Evolutionary conservation across 2,888 invertebrate species (phyloP), one percentile per base, ranked within the genome.

Genomic region (Andricus quercusramuli): DNA sequence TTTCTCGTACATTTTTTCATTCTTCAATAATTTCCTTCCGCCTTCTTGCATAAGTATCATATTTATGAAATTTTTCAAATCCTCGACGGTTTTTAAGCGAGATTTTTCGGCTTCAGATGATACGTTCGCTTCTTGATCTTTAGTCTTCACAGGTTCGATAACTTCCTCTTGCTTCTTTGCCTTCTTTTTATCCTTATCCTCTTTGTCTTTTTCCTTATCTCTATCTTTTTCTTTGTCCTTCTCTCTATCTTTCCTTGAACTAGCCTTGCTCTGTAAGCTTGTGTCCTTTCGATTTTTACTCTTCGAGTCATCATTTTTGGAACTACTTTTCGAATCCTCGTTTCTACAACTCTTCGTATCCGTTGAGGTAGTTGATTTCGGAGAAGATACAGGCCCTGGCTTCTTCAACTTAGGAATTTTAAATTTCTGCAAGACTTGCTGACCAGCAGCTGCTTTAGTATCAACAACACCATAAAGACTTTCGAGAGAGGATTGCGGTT

Each of bases 351-450:
- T 78, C 8, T 77, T 67, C 22, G 20, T 44, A n/a, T 47, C 64
- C 15, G 25, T 44, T 22, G 83, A 84, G 4, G 82, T 78, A 15
- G 83, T 76, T 13, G 84, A 80, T 51, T 91, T 91, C n/a, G 85
- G 83, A 4, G 87, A 84, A 2, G 81, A 78, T 25, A 85, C 83
- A 6, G 88, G 85, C 15, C 89, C 91, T 4, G 89, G 87, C n/a
- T 91, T 92, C 80, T 93, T 93, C 66, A 93, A 91, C 87, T 94
- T 94, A 0, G 95, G 94, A 80, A 95, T 95, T 86, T 93, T 94
- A 82, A 94, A 95, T 32, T 92, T 93, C 81, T 94, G 94, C 22
- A 94, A 85, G 8, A 93, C 93, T 2, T 93, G 93, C 82, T 93
- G 93, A 4, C 93, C 93, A 15, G 93, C 93, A 83, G 91, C 93